Base-by-base conservation (phyloP, 2,113 vertebrate genomes). In the Trematomus loennbergii region DNA sequence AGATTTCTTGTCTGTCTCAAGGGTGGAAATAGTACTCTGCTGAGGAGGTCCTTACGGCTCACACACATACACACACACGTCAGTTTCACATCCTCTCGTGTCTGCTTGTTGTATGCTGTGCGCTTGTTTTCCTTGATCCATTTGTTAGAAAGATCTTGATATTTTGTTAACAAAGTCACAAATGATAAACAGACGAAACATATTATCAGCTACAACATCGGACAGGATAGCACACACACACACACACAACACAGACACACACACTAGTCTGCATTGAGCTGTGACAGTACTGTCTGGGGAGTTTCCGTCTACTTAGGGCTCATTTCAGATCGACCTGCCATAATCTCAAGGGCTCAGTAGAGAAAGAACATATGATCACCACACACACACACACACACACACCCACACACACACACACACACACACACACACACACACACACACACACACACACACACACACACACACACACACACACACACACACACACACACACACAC, bases 61-160 rank as follows among this genome's bases (percentile, higher is more conserved):
- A 33, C 25, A 9, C 57, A 1, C 25, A 9, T 12, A 15, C 25
- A 25, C 25, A 48, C 46, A 48, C 46, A 40, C 49, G 65, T 4
- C 33, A 70, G 45, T 74, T 88, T 81, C 86, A 80, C 73, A 78
- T 85, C 84, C 82, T 59, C 52, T 57, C 1, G 17, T 76, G 53
- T 40, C 50, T 85, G 45, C 22, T 65, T 46, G 33, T 12, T 33
- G 0, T 78, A 72, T 20, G 40, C 29, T 9, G 0, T 22, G 3
- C 60, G 0, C 12, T 11, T 29, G 18, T 76, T 76, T 52, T 63
- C 63, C 52, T 71, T 58, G 40, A 49, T 54, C 15, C 10, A 45
- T 45, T 70, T 65, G 22, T 79, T 45, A 53, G 11, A 78, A 54
- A 40, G 36, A 72, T 49, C 12, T 33, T 33, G 5, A 63, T 15